Conservation (phyloP, 1,140 invertebrate species). For the Oryzaephilus surinamensis region DNA sequence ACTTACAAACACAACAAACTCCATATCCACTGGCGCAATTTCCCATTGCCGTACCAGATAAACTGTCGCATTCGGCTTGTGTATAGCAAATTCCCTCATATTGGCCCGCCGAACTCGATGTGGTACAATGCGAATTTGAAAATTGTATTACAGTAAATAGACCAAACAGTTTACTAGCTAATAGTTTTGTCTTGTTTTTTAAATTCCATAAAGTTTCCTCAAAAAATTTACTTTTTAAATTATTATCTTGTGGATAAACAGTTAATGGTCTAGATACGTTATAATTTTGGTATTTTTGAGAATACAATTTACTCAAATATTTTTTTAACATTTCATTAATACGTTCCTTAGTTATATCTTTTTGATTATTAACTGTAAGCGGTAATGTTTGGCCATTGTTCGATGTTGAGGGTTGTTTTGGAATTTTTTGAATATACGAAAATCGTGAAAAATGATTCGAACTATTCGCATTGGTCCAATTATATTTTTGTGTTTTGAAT, state of each 20-base stretch:
- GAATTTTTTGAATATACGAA: slow-evolving; percentile 15
- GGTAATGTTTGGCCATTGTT: neutral
- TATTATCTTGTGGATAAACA: neutral
- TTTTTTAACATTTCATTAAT: slow-evolving; percentile 22
- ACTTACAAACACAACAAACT: slow-evolving; percentile 28
- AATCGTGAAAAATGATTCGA: too few species aligned
- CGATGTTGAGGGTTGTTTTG: slow-evolving; percentile 3
- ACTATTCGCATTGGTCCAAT: neutral
- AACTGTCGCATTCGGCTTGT: neutral
- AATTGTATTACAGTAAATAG: slow-evolving; percentile 65
- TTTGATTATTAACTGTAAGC: neutral
- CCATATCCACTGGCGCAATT: too few species aligned
- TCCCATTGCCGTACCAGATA: too few species aligned
- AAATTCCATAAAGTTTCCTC: slow-evolving; percentile 13
- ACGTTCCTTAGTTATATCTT: slow-evolving; percentile 7
- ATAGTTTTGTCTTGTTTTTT: slow-evolving; percentile 33
- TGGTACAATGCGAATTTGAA: slow-evolving; percentile 44
- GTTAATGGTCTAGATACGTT: neutral
- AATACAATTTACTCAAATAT: slow-evolving; percentile 21
- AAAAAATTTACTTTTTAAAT: slow-evolving; percentile 14
- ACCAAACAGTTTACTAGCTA: too few species aligned
- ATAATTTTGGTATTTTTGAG: slow-evolving; percentile 11
- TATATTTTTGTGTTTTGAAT: slow-evolving; percentile 6
- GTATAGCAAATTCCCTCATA: slow-evolving; percentile 42
- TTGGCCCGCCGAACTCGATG: slow-evolving; percentile 58